Base-by-base conservation (phyloP, 2,113 vertebrate genomes). In the Bambusicola thoracicus region DNA sequence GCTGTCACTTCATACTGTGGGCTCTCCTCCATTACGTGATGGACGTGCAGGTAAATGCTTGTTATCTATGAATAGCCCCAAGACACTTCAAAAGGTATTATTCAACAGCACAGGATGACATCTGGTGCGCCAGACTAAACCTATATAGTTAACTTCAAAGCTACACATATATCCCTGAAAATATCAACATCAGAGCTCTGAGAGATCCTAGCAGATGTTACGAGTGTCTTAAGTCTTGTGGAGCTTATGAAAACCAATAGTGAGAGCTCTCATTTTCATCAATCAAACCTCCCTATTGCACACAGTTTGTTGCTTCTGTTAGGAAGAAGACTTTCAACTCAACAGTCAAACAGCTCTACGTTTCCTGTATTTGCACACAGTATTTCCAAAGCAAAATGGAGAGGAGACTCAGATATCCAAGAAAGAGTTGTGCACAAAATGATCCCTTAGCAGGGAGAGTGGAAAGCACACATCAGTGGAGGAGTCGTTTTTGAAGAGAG, bases 71-170 rank as follows among this genome's bases (percentile, higher is more conserved):
- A 81, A 40, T 1, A 62, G 66, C 15, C 73, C 67, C 68, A 53
- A 78, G 73, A 90, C 73, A 78, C 70, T 69, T 72, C 58, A 72
- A n/a, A 53, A 88, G 75, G 43, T 48, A 48, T 67, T 56, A 66
- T 13, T 20, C 13, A 46, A 66, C 17, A 62, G 74, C 63, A 85
- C 89, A 66, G 81, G 62, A 66, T 80, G 87, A 91, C 89, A 91
- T 80, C 92, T 94, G 92, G 66, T 38, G 55, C 2, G 2, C 69
- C 78, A 79, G 89, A 41, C 36, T 73, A 53, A 78, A 76, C 79
- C 92, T 85, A 87, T 27, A 89, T 6, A 34, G 43, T 61, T 78
- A 49, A 87, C 91, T 89, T 93, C 92, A 93, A 95, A 94, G 95
- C 89, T 9, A 10, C 3, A 27, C 53, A 11, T 32, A 27, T 6